Percentiles rank a stretch among this genome's conserved stretches.
phyloP scores from a whole-genome alignment of 1,140 invertebrate species.

The Heliothis virescens region DNA sequence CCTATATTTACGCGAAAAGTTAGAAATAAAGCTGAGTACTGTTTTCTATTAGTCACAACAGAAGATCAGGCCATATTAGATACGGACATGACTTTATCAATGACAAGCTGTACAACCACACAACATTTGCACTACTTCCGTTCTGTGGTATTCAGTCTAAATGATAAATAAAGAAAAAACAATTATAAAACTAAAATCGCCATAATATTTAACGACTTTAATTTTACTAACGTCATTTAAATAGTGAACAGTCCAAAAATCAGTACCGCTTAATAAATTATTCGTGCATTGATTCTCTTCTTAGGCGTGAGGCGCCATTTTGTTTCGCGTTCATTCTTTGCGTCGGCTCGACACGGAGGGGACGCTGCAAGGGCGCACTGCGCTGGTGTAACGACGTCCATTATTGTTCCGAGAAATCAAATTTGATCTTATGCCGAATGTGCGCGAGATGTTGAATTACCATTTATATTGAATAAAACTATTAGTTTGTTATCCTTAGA shows the following conservation, averaged over 20 bases:
- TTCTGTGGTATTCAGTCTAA: neutral
- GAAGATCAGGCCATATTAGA: neutral
- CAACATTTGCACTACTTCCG: neutral
- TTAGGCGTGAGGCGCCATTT: conserved; percentile 61
- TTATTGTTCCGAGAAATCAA: conserved; percentile 5
- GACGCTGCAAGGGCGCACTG: conserved; percentile 13
- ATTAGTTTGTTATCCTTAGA: neutral
- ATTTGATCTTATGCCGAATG: neutral
- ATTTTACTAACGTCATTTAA: neutral
- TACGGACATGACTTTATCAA: conserved; percentile 1
- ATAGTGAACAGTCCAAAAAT: neutral
- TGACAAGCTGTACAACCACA: neutral
- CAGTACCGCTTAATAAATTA: too few species aligned
- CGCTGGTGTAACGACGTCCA: neutral
- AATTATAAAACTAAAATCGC: neutral
- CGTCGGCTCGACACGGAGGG: conserved; percentile 50
- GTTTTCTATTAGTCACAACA: neutral
- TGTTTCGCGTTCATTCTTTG: conserved; percentile 63
- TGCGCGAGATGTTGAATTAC: conserved; percentile 12
- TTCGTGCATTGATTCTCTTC: neutral
- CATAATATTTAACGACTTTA: neutral
- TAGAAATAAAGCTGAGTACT: neutral
- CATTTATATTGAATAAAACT: conserved; percentile 4
- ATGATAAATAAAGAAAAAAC: neutral
- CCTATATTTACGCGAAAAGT: neutral